Conservation (phyloP, 1,140 invertebrate genomes). For the Tetranychus urticae region DNA sequence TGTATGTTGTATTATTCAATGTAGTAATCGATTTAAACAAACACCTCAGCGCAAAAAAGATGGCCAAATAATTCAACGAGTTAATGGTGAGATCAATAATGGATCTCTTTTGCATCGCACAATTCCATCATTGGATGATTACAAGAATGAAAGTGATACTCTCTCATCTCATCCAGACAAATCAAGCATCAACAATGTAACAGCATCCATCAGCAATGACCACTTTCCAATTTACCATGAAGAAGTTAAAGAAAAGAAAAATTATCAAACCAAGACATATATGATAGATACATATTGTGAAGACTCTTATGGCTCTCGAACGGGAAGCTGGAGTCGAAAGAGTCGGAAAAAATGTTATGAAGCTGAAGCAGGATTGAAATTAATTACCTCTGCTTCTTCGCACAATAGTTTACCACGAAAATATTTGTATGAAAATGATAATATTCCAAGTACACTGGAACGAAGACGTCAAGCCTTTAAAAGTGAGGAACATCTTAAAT, state of each 20-base stretch:
- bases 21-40: slow-evolving; percentile 1
- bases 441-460: not conserved
- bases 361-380: not conserved
- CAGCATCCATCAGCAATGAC: not conserved
- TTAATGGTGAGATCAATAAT: not conserved
- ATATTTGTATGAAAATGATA: not conserved
- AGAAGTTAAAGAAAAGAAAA: too few relatives aligned
- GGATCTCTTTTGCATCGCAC: too few relatives aligned
- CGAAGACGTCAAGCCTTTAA: not conserved
- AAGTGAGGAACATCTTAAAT: not conserved
- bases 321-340: too few relatives aligned
- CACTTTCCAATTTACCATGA: too few relatives aligned
- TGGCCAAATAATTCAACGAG: not conserved
- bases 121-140: not conserved
- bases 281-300: too few relatives aligned
- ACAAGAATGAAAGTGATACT: not conserved
- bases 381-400: not conserved
- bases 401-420: not conserved
- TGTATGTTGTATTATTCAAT: slow-evolving; percentile 1
- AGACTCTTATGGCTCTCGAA: too few relatives aligned
- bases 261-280: too few relatives aligned
- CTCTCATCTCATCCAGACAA: not conserved
- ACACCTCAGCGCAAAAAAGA: not conserved
- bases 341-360: not conserved
- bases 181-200: not conserved